Evolutionary conservation across 2,113 vertebrate species (phyloP).

Genomic region (human (Homo sapiens)): GRCh38 chr5:13522501-13523000

Average conservation of each 20-base stretch:
- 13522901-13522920: neutral
- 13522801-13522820: neutral
- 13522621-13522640: rapidly evolving
- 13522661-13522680: neutral
- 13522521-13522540: neutral
- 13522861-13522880: neutral
- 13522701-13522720: neutral
- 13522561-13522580: neutral
- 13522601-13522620: neutral
- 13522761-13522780: neutral
- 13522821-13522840: neutral
- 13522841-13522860: neutral
- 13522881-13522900: neutral
- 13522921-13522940: neutral
- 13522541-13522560: neutral
- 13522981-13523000: neutral
- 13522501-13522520: neutral
- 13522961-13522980: neutral
- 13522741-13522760: neutral
- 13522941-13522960: neutral
- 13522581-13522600: neutral
- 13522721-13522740: neutral
- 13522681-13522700: neutral
- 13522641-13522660: neutral
- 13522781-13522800: neutral